phyloP scores from a whole-genome alignment of 2,113 vertebrate genomes.

The Neodontobutis hainanensis region DNA sequence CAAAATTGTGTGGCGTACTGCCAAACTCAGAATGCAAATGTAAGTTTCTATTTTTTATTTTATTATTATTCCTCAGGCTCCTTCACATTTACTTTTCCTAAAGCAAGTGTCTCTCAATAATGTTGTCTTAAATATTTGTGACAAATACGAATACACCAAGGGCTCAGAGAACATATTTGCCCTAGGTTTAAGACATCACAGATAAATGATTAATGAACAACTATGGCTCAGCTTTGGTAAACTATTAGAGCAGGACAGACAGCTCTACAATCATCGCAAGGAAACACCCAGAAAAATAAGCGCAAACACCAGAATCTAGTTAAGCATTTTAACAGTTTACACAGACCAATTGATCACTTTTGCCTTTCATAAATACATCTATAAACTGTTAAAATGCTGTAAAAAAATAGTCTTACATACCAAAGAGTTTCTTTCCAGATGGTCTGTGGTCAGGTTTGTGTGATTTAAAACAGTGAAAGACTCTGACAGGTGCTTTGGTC shows the following conservation, averaged over 20 bases:
- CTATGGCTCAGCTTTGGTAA: background rate
- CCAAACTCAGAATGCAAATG: slow-evolving; percentile 60
- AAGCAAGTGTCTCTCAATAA: slow-evolving; percentile 21
- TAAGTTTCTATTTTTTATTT: slow-evolving; percentile 3
- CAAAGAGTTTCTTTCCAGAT: slow-evolving; percentile 19
- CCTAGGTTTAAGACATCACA: slow-evolving; percentile 40
- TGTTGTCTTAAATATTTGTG: slow-evolving; percentile 16
- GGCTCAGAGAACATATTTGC: slow-evolving; percentile 48
- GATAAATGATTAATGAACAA: slow-evolving; percentile 58
- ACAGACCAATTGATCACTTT: slow-evolving; percentile 7
- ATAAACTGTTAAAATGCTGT: background rate
- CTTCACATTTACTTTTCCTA: slow-evolving; percentile 21
- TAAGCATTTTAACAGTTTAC: slow-evolving; percentile 6
- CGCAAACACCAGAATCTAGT: slow-evolving; percentile 32
- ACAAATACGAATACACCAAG: slow-evolving; percentile 25
- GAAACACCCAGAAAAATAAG: slow-evolving; percentile 45
- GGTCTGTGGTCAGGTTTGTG: slow-evolving; percentile 15
- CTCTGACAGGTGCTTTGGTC: slow-evolving; percentile 66
- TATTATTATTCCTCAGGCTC: slow-evolving; percentile 16
- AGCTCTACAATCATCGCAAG: slow-evolving; percentile 15
- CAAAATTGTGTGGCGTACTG: slow-evolving; percentile 28
- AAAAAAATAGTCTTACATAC: background rate
- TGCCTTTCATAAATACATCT: background rate
- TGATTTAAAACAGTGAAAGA: slow-evolving; percentile 14
- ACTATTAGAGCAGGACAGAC: slow-evolving; percentile 12